Conservation (phyloP, 2,888 invertebrate species). For the Carterocephalus palaemon region DNA sequence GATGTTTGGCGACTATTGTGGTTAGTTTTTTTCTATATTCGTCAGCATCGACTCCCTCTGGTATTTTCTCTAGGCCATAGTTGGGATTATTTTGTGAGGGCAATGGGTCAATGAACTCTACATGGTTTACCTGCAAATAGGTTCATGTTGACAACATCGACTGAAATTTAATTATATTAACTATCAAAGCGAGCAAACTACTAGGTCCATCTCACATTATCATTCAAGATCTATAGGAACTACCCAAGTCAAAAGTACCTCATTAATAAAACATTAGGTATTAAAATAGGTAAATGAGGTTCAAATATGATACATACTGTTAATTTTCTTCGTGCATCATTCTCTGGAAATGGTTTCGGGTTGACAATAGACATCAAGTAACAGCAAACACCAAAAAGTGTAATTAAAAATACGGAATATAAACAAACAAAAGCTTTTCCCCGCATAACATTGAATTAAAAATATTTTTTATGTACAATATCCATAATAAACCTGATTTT, state of each 20-base stretch:
- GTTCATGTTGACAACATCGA: not conserved
- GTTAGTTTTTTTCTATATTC: constrained; percentile 18
- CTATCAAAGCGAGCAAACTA: too few species aligned
- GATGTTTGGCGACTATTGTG: not conserved
- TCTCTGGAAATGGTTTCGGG: constrained; percentile 34
- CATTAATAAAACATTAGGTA: too few species aligned
- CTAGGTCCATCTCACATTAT: too few species aligned
- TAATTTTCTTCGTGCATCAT: not conserved
- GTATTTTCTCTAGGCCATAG: constrained; percentile 35
- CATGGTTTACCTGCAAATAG: constrained; percentile 28
- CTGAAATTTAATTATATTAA: too few species aligned
- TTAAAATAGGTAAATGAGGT: too few species aligned
- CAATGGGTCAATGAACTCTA: too few species aligned
- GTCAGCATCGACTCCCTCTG: constrained; percentile 13
- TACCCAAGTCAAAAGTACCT: not conserved
- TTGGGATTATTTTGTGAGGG: constrained; percentile 27
- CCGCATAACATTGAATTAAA: constrained; percentile 28
- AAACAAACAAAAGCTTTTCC: constrained; percentile 28
- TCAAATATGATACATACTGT: not conserved
- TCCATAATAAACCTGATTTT: too few species aligned
- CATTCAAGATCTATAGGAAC: too few species aligned
- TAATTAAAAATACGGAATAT: constrained; percentile 33
- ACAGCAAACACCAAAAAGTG: constrained; percentile 37
- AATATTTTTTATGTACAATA: too few species aligned
- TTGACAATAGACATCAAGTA: constrained; percentile 46